Evolutionary conservation across 23 tunicate species (phyloP).

Genomic region (Styela clava): DNA sequence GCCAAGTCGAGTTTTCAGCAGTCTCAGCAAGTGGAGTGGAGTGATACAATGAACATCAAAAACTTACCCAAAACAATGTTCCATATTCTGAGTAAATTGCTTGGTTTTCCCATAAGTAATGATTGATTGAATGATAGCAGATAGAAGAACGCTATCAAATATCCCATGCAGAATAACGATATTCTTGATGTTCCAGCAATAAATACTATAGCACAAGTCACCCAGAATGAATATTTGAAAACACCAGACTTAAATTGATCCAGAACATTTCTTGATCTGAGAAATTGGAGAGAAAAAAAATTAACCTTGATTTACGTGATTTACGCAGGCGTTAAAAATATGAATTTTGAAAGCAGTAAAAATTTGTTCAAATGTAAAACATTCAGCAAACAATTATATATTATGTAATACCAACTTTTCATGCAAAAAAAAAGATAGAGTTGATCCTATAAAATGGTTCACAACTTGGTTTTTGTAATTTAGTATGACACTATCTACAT

Average conservation of each 20-base stretch:
- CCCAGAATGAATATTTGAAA: constrained; percentile 78
- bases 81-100: constrained; percentile 42
- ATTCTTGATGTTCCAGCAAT: constrained; percentile 86
- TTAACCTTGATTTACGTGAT: neutral
- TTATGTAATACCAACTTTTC: neutral
- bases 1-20: no score
- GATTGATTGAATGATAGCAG: constrained; percentile 54
- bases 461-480: no score
- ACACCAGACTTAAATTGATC: constrained; percentile 70
- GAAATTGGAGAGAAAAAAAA: no score
- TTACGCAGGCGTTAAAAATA: neutral
- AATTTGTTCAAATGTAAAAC: no score
- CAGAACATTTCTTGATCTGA: constrained; percentile 53
- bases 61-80: constrained; percentile 70
- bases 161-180: constrained; percentile 91
- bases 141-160: constrained; percentile 82
- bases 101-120: constrained; percentile 50
- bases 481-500: no score
- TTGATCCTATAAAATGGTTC: no score
- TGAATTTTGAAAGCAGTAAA: neutral
- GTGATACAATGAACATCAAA: no score
- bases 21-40: no score
- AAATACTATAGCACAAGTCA: constrained; percentile 74
- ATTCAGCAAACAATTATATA: neutral
- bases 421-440: no score